Conservation (phyloP, 1,140 invertebrate species). For the Neuroterus valhalla region DNA sequence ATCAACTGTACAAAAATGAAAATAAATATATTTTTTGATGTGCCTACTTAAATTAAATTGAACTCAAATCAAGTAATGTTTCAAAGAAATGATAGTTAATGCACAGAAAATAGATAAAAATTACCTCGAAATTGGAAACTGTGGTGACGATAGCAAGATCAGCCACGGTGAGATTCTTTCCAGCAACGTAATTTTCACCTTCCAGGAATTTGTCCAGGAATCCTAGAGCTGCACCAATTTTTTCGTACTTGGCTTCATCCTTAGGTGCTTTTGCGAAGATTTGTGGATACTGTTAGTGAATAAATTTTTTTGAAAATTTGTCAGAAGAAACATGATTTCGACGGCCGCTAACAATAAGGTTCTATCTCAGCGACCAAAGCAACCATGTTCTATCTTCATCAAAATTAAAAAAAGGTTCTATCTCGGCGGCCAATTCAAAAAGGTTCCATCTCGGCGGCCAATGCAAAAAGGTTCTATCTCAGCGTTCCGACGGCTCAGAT, state of each 20-base stretch:
- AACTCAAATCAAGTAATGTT: too few species aligned
- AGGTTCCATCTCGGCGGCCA: too few species aligned
- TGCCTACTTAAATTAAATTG: too few species aligned
- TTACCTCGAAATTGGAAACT: constrained; percentile 68
- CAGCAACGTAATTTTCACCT: constrained; percentile 64
- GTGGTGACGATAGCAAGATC: constrained; percentile 65
- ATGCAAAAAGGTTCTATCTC: too few species aligned
- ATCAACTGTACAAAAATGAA: constrained; percentile 76
- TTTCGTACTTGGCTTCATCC: constrained; percentile 52
- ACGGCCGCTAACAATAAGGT: too few species aligned
- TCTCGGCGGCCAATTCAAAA: too few species aligned
- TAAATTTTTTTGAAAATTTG: background rate
- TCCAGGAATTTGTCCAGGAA: constrained; percentile 67
- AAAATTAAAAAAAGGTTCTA: too few species aligned
- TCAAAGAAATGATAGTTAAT: constrained; percentile 9
- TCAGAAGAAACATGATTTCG: too few species aligned
- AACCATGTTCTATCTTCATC: too few species aligned
- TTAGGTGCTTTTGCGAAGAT: constrained; percentile 46
- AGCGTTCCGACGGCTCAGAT: too few species aligned
- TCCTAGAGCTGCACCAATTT: constrained; percentile 57
- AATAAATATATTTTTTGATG: too few species aligned
- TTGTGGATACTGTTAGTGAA: constrained; percentile 65
- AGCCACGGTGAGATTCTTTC: constrained; percentile 74
- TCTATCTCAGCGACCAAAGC: too few species aligned
- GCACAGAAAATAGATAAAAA: background rate